Conservation (phyloP, 1,140 invertebrate species). For the Parapsyche elsis region DNA sequence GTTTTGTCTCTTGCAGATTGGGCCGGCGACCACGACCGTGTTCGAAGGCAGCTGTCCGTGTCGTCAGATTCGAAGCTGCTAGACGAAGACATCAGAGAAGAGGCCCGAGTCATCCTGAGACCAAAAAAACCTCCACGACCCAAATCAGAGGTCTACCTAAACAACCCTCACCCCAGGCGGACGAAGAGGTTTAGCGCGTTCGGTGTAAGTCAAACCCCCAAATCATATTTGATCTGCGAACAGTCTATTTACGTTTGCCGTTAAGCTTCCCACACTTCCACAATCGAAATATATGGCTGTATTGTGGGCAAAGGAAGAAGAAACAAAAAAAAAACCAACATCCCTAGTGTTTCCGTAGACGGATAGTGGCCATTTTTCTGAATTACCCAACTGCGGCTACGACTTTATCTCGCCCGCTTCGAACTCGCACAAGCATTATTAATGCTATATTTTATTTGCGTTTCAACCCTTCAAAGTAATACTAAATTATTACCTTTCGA, state of each 20-base stretch:
- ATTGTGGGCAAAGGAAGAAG: constrained; percentile 12
- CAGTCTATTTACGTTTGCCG: constrained; percentile 9
- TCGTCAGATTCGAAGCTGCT: constrained; percentile 90
- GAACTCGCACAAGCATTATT: neutral
- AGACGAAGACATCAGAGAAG: constrained; percentile 85
- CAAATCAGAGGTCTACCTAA: constrained; percentile 60
- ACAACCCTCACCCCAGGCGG: constrained; percentile 73
- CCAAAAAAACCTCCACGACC: constrained; percentile 77
- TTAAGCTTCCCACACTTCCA: neutral
- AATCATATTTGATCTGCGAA: too few species aligned
- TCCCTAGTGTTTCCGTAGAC: neutral
- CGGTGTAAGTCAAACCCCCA: constrained; percentile 75
- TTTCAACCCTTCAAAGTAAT: neutral
- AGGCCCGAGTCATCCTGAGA: constrained; percentile 86
- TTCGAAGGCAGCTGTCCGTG: constrained; percentile 87
- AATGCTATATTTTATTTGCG: constrained; percentile 9
- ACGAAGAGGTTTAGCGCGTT: constrained; percentile 92
- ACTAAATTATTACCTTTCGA: neutral
- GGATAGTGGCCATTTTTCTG: constrained; percentile 43
- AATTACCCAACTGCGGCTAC: constrained; percentile 24
- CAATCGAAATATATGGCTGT: constrained; percentile 20
- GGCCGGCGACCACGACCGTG: constrained; percentile 82
- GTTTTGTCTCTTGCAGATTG: constrained; percentile 70
- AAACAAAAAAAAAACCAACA: too few species aligned
- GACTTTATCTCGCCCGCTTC: constrained; percentile 19